Evolutionary conservation across 2,113 vertebrate species (phyloP).

Genomic region (Strigops habroptila): DNA sequence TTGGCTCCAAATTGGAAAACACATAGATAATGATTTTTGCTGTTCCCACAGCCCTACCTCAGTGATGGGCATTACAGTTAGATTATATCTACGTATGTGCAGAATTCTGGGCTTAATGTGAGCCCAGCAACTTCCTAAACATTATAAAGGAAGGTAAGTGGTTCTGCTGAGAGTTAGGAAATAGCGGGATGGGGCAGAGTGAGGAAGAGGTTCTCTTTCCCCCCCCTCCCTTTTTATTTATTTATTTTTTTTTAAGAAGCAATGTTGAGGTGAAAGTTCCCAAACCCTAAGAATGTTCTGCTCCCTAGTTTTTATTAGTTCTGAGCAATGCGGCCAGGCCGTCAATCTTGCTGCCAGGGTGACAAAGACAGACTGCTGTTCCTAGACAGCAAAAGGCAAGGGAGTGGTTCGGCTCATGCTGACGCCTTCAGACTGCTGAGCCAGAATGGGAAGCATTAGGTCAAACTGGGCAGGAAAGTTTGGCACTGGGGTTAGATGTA

Average conservation of each 20-base stretch:
- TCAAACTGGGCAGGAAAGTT: background rate
- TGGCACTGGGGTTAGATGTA: background rate
- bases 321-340: background rate
- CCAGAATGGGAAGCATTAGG: background rate
- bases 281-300: background rate
- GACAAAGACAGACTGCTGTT: background rate
- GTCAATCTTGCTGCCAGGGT: background rate
- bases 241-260: background rate
- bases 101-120: background rate
- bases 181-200: background rate
- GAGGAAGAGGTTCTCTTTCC: background rate
- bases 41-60: background rate
- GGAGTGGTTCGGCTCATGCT: background rate
- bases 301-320: background rate
- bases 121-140: background rate
- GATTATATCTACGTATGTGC: background rate
- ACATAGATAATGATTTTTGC: background rate
- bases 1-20: background rate
- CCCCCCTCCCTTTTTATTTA: background rate
- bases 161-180: background rate
- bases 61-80: background rate
- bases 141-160: background rate
- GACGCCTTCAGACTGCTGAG: background rate
- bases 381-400: slow-evolving; percentile 23
- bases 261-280: background rate